phyloP scores from a whole-genome alignment of 2,113 vertebrate species.

The Pygoscelis antarcticus region DNA sequence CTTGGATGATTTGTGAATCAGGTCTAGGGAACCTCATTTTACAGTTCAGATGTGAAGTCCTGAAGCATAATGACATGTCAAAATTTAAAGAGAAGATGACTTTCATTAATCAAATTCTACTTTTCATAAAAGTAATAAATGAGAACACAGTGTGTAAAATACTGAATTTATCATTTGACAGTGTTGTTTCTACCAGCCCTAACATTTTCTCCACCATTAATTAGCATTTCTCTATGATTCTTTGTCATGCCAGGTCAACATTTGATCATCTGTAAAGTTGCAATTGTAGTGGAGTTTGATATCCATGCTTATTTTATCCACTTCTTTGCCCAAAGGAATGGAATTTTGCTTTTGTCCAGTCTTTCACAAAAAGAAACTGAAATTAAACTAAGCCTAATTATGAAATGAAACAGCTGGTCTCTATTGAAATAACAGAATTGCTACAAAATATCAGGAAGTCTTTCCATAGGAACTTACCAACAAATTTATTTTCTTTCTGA shows the following conservation, averaged over 20 bases:
- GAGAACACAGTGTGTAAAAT: background rate
- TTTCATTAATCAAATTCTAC: conserved; percentile 1
- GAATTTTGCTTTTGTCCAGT: background rate
- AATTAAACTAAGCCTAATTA: background rate
- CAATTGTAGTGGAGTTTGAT: background rate
- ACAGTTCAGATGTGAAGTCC: background rate
- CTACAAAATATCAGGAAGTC: background rate
- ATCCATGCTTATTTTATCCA: background rate
- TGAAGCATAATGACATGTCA: background rate
- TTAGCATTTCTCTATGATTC: background rate
- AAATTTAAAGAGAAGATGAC: background rate
- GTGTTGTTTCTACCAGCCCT: background rate
- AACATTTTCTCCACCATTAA: background rate
- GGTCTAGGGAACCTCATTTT: background rate
- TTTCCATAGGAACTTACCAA: background rate
- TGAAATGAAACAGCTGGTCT: background rate
- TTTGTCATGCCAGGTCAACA: background rate
- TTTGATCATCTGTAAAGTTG: background rate
- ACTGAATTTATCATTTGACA: background rate
- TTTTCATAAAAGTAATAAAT: background rate
- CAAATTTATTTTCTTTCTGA: background rate
- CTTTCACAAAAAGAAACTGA: background rate
- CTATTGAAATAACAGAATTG: background rate
- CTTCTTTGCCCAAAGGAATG: background rate
- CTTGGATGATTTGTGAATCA: background rate